A percentile compares a stretch with the other conserved stretches of the same genome.
These are phyloP conservation scores for Cephus pulcher DNA, from an alignment of 2,888 invertebrate genomes.

Conservation along the genomic window DNA sequence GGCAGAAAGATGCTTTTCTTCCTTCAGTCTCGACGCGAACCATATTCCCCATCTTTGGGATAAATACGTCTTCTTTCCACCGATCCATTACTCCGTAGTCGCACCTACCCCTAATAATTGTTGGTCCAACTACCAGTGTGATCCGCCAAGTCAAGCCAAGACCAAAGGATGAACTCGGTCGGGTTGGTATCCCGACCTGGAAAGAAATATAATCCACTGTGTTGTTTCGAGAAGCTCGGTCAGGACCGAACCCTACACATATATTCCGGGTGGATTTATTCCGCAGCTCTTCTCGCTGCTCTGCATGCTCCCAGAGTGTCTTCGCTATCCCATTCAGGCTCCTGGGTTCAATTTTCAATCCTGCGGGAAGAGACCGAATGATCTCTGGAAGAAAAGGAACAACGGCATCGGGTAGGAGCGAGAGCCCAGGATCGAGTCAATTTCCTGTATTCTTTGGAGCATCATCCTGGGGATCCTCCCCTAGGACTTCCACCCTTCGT, in stretches of 20 bases:
- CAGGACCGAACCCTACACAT: background rate
- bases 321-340: background rate
- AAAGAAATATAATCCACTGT: background rate
- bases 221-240: background rate
- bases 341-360: background rate
- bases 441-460: background rate
- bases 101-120: background rate
- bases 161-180: background rate
- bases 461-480: background rate
- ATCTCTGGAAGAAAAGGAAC: background rate
- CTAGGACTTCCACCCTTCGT: background rate
- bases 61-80: background rate
- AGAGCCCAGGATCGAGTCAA: background rate
- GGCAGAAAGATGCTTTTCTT: background rate
- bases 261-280: background rate
- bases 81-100: background rate
- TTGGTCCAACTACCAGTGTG: background rate
- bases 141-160: background rate
- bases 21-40: background rate
- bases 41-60: background rate
- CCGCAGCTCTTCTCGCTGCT: background rate
- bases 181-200: background rate
- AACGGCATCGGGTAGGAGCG: background rate
- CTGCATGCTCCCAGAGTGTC: background rate
- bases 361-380: background rate